phyloP scores from a whole-genome alignment of 2,113 vertebrate genomes.

The Pterocles burchelli region DNA sequence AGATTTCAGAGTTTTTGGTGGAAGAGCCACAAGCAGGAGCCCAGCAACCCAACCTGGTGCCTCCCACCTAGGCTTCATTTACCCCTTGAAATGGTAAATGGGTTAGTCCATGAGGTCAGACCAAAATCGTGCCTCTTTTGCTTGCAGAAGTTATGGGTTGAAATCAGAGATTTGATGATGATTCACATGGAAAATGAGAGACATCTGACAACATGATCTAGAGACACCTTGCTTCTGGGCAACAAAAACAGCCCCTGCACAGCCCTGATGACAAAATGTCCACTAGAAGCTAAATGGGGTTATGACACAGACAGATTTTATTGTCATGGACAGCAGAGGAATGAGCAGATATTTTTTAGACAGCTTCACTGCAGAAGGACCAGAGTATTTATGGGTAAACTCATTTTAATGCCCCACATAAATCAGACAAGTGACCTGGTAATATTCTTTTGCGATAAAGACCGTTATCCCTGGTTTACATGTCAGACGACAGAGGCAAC shows the following conservation, averaged over 20 bases:
- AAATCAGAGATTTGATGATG: background rate
- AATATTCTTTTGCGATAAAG: background rate
- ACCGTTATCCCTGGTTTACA: fast-evolving
- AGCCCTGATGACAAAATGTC: background rate
- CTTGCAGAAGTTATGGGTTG: background rate
- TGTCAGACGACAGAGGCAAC: background rate
- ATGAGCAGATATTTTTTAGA: background rate
- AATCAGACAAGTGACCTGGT: background rate
- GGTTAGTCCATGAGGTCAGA: background rate
- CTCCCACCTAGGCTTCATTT: background rate
- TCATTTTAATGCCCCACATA: background rate
- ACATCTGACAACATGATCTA: background rate
- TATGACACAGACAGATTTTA: background rate
- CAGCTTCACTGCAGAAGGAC: background rate
- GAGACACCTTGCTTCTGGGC: background rate
- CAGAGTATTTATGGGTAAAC: background rate
- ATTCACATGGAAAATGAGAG: background rate
- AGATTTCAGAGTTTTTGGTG: background rate
- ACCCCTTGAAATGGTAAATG: background rate
- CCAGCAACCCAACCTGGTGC: background rate
- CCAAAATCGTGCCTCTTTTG: background rate
- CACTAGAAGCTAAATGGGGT: background rate
- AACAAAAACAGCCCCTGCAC: background rate
- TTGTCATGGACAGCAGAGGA: background rate
- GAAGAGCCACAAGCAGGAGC: background rate